These are phyloP conservation scores for Chaetops frenatus DNA, from an alignment of 2,113 vertebrate genomes.

Conservation along the genomic window DNA sequence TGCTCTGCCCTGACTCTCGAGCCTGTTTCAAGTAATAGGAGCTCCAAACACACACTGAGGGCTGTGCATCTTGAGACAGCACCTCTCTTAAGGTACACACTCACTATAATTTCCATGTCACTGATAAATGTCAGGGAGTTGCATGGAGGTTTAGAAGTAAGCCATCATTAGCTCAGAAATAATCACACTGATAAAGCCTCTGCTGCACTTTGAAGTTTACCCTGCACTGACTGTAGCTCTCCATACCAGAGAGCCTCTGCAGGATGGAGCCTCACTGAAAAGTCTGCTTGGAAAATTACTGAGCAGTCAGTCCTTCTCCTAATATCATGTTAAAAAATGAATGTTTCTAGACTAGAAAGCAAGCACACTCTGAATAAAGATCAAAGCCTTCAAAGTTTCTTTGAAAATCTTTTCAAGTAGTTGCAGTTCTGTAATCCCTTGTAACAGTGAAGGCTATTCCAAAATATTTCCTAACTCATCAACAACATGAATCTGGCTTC, in stretches of 20 bases:
- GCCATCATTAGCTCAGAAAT: not conserved
- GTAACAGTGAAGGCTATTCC: not conserved
- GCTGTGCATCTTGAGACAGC: not conserved
- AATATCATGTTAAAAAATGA: slow-evolving; percentile 34
- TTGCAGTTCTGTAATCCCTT: not conserved
- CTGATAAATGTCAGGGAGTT: not conserved
- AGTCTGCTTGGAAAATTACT: slow-evolving; percentile 35
- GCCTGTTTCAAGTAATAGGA: not conserved
- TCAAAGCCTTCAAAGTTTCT: slow-evolving; percentile 27
- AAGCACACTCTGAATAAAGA: slow-evolving; percentile 7
- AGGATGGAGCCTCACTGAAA: not conserved
- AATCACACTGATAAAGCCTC: not conserved
- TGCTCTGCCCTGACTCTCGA: not conserved
- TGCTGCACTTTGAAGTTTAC: not conserved
- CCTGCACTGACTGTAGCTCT: not conserved
- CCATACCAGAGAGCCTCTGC: not conserved
- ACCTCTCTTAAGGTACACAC: not conserved
- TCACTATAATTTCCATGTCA: not conserved
- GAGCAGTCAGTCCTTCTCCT: not conserved
- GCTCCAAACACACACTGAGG: not conserved
- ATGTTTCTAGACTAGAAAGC: slow-evolving; percentile 25
- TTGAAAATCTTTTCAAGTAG: slow-evolving; percentile 43
- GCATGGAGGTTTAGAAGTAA: not conserved
- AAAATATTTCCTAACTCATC: slow-evolving; percentile 9
- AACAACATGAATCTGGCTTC: not conserved